These are phyloP conservation scores for Hydrotaea diabolus DNA, from an alignment of 2,888 invertebrate species.

Conservation along the genomic window DNA sequence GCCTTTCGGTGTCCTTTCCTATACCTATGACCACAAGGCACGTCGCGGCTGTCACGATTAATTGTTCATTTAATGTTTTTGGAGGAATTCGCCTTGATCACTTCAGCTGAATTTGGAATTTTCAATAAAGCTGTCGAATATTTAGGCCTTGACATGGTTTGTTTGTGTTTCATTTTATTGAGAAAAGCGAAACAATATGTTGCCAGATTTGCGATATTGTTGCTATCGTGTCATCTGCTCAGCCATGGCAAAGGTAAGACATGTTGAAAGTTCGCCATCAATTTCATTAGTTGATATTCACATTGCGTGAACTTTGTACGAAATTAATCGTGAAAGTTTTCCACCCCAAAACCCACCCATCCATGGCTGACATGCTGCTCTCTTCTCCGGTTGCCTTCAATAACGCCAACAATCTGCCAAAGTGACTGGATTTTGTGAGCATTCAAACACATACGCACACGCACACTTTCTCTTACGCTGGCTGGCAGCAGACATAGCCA, in stretches of 20 bases:
- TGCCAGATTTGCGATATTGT: slow-evolving; percentile 45
- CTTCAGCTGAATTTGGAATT: too few relatives aligned
- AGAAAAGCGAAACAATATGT: slow-evolving; percentile 26
- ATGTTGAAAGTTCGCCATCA: slow-evolving; percentile 52
- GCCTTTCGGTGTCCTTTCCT: too few relatives aligned
- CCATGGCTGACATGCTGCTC: not conserved
- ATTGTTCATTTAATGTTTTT: too few relatives aligned
- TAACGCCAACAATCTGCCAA: slow-evolving; percentile 21
- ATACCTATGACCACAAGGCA: too few relatives aligned
- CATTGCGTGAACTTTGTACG: slow-evolving; percentile 63
- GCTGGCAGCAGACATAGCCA: slow-evolving; percentile 9
- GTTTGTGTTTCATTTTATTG: slow-evolving; percentile 16
- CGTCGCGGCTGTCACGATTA: too few relatives aligned
- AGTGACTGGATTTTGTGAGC: slow-evolving; percentile 25
- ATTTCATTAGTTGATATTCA: slow-evolving; percentile 57
- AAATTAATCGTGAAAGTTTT: slow-evolving; percentile 72
- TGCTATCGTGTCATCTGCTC: slow-evolving; percentile 39
- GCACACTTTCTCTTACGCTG: not conserved
- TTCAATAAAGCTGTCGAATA: too few relatives aligned
- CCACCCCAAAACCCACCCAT: not conserved
- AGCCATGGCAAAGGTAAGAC: slow-evolving; percentile 30
- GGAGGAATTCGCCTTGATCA: too few relatives aligned
- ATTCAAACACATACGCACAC: not conserved
- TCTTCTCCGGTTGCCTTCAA: slow-evolving; percentile 14
- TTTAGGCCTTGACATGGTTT: too few relatives aligned